Evolutionary conservation across 2,888 invertebrate genomes (phyloP), one percentile per base, ranked within the genome.

Genomic region (Latrodectus elegans): DNA sequence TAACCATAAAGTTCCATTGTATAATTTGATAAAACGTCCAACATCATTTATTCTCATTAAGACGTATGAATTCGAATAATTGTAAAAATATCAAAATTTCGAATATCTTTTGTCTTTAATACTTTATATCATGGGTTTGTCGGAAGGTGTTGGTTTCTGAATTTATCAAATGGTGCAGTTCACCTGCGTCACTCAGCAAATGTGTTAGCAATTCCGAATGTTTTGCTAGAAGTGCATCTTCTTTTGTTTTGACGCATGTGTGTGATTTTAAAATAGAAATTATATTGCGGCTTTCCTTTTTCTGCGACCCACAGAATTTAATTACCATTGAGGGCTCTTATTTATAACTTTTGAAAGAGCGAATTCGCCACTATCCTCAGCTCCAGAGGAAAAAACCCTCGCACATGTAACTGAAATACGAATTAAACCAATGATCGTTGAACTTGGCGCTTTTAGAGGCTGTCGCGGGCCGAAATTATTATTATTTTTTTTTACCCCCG

Each of bases 161-260:
- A 38, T 38, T 38, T 38, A 38, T 38, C 38, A 38, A 38, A 38
- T 38, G 38, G 38, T 4, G 38, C 38, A 38, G 1, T 4, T 38
- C 38, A 38, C 38, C 4, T 38, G 38, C 38, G 38, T 38, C 38
- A 38, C 38, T 1, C 38, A 38, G 38, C 38, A 38, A 38, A 38
- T 38, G 38, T 38, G 38, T 38, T 38, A 38, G 38, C 38, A 38
- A 38, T 38, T 60, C n/a, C 14, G 60, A 10, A n/a, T 60, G n/a
- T 60, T 60, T 60, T 15, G 60, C 60, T 60, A 15, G 38, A 60
- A 15, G n/a, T 60, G 60, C 60, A 60, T 15, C 14, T 60, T 60
- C 60, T 60, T 60, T 60, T 60, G 60, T 60, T 60, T 60, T 60
- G 60, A 60, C 60, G 60, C 60, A 60, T 6, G 60, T n/a, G n/a